Base-by-base conservation (phyloP, 2,797 vertebrate species). In the Ispidina lecontei region DNA sequence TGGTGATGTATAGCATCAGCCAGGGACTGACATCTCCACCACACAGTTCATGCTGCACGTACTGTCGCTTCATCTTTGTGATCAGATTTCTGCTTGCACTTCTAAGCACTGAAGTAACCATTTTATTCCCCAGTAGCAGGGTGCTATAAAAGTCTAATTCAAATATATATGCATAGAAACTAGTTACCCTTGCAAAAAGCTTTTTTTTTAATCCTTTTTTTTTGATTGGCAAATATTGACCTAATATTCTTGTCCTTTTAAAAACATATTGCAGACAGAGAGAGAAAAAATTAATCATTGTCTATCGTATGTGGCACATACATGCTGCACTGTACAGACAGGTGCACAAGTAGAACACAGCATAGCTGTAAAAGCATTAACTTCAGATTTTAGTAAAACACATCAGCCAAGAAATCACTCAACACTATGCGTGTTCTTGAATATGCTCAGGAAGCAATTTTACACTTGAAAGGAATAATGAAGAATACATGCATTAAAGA, bases 401-500 rank as follows among this genome's bases (percentile, higher is more conserved):
- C 68, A 90, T 67, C 46, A 86, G 67, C 47, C 65, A 70, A 87
- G 43, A 88, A 58, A 52, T 6, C 79, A 59, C 37, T 62, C 54
- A 67, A 47, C 19, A n/a, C 10, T 47, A 20, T 15, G 46, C 2
- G 7, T 31, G 16, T 21, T 64, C 60, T 63, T 68, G 58, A 68
- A 80, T 68, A 70, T 28, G 23, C 25, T 76, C 52, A 75, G 65
- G 43, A 59, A 84, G 41, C 15, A 33, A 49, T 69, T 44, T 75
- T 51, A 47, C 20, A 21, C 12, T 79, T 87, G 37, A 89, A 78
- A 62, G 7, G 41, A 55, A 47, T 51, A 86, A 65, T 76, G 58
- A 78, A 72, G 60, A 60, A 90, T 60, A 78, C 46, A 82, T 84
- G 43, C 19, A 70, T 87, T 46, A 91, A 82, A 90, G 88, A 93